Evolutionary conservation across 2,797 vertebrate species (phyloP).

Genomic region (Zenarchopterus dispar): DNA sequence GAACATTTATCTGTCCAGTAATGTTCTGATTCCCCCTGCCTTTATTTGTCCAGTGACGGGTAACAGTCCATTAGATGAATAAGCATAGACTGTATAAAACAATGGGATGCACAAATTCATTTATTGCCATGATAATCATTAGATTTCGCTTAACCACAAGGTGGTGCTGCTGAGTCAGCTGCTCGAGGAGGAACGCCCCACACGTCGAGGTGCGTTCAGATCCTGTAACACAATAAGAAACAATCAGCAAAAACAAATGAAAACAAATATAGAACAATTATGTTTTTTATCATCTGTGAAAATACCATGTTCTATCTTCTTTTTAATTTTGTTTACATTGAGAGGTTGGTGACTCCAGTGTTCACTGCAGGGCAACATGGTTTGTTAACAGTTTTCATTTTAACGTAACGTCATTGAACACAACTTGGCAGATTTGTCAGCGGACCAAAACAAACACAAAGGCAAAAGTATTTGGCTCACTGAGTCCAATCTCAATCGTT

Average conservation of each 20-base stretch:
- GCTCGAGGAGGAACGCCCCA: neutral
- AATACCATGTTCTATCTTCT: neutral
- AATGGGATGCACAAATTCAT: neutral
- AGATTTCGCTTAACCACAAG: slow-evolving; percentile 10
- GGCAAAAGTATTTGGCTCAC: neutral
- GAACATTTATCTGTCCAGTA: too few relatives aligned
- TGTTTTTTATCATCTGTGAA: neutral
- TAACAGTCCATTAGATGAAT: too few relatives aligned
- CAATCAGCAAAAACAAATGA: neutral
- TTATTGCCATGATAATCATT: neutral
- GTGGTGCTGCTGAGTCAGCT: slow-evolving; percentile 26
- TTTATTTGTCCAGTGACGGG: too few relatives aligned
- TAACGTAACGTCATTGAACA: slow-evolving; percentile 38
- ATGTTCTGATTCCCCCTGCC: too few relatives aligned
- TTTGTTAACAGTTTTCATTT: neutral
- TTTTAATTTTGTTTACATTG: neutral
- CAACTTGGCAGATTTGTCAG: slow-evolving; percentile 3
- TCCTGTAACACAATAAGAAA: neutral
- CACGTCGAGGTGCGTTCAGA: slow-evolving; percentile 52
- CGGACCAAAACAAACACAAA: slow-evolving; percentile 34
- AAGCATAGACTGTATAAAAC: too few relatives aligned
- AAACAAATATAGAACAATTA: neutral
- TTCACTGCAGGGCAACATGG: neutral
- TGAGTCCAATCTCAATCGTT: neutral
- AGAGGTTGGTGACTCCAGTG: neutral